Conservation (phyloP, 2,113 vertebrate species). For the Lipophrys pholis region DNA sequence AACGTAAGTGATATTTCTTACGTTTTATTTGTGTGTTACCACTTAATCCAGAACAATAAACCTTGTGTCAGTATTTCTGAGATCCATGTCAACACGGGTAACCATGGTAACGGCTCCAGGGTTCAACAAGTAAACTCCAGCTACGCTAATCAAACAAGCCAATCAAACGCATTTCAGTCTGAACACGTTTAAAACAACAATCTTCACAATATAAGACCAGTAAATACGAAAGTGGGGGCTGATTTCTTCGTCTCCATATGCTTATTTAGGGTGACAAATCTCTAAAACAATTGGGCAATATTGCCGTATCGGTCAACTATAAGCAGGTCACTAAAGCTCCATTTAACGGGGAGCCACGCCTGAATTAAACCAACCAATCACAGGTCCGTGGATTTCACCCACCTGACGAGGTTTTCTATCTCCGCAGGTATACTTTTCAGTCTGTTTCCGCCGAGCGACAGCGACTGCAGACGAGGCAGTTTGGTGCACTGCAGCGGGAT, state of each 20-base stretch:
- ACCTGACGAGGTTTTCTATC: slow-evolving; percentile 93
- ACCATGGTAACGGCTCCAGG: slow-evolving; percentile 2
- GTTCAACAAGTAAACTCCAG: neutral
- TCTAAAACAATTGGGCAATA: neutral
- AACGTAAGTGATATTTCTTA: too few species aligned
- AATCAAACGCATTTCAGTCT: neutral
- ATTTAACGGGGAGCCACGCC: too few species aligned
- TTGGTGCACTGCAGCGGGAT: slow-evolving; percentile 87
- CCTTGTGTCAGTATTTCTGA: too few species aligned
- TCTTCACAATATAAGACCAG: too few species aligned
- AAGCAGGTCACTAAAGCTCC: neutral
- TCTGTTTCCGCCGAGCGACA: slow-evolving; percentile 95
- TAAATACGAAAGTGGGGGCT: too few species aligned
- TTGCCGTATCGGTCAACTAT: neutral
- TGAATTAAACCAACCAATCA: too few species aligned
- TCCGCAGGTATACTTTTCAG: slow-evolving; percentile 91
- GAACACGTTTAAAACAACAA: neutral
- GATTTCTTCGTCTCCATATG: neutral
- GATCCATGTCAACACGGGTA: neutral
- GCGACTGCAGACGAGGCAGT: slow-evolving; percentile 89
- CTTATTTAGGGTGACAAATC: neutral
- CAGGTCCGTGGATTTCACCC: neutral
- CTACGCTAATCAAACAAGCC: neutral
- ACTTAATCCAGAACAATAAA: too few species aligned
- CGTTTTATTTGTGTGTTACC: too few species aligned